Evolutionary conservation across 2,888 invertebrate genomes (phyloP), one percentile per base, ranked within the genome.

Genomic region (Athrips mouffetella): DNA sequence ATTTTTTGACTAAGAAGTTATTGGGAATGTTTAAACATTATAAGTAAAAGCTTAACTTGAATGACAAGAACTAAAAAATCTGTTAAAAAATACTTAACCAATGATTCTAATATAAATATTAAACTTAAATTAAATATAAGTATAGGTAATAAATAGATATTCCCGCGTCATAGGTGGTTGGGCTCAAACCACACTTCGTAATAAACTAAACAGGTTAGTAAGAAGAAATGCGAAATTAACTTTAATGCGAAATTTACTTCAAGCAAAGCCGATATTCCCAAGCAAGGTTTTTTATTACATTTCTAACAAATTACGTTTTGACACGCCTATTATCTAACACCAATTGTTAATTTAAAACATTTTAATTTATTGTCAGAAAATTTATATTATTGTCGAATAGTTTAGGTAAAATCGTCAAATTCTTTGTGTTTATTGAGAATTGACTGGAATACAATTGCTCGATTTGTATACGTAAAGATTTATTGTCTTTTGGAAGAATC

Each of bases 401-500:
- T 60, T 65, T 65, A 54, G 50, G 75, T 74, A 76, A 80, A 27
- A n/a, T n/a, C 77, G 74, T 78, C 76, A 63, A 65, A 67, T 66
- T 67, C 66, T 62, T 65, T 61, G 70, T 20, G 65, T 60, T 67
- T 66, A 74, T 62, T 57, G 57, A 67, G 63, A 87, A 87, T 86
- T 86, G 87, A 87, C 87, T 63, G 76, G 57, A 67, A 70, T 55
- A 55, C 55, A 84, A 86, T 85, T 82, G 84, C 78, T 79, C 79
- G 46, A 67, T 62, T 76, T 72, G 76, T 80, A 80, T 73, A 74
- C 67, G 59, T n/a, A 68, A 65, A 55, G 21, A 30, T 48, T 67
- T 82, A 83, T 84, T 83, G 82, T 84, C 81, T 59, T 58, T 64
- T 62, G 73, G 72, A 75, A 76, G 70, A 66, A 65, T 60, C 51